Base-by-base conservation (phyloP, 2,113 vertebrate genomes). In the Ceyx margarethae region DNA sequence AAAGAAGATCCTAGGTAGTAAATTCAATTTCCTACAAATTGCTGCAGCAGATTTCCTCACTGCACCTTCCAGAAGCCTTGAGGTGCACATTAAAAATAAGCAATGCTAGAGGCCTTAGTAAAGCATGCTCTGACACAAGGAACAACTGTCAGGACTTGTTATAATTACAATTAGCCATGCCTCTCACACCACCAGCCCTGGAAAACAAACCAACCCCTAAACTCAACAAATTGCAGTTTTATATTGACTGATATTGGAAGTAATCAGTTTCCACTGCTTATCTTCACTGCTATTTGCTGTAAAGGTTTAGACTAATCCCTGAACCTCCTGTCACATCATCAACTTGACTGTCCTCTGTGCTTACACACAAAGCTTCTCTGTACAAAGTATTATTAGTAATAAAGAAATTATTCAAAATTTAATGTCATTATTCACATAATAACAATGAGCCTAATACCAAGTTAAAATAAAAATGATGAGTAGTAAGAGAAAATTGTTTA, bases 21-120 rank as follows among this genome's bases (percentile, higher is more conserved):
- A 95, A 92, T 31, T 72, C 69, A 81, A 61, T 84, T 94, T 90
- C 68, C 88, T 86, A 57, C 85, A 95, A 94, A 83, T 22, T 22
- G 62, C 43, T 68, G 35, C 43, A 69, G 76, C 71, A 50, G 31
- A 80, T 75, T 84, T 93, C 58, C 54, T 91, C 54, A 16, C 42
- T 33, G 46, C 33, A 84, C 9, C 15, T 89, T 84, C 53, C 73
- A 81, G 84, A 91, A 91, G 80, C 90, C 66, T 88, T 86, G 42
- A 90, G 82, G 53, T 37, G 84, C 45, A 86, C 8, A 61, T 48
- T 78, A 77, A 75, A 95, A 64, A 16, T 48, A 68, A 87, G 15
- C 23, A 81, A 65, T 45, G 50, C 58, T 53, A 5, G 67, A 81
- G 84, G 21, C 43, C 48, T 78, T 64, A 76, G 29, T 74, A 60